Conservation (phyloP, 1,140 invertebrate species). For the Penaeus japonicus region DNA sequence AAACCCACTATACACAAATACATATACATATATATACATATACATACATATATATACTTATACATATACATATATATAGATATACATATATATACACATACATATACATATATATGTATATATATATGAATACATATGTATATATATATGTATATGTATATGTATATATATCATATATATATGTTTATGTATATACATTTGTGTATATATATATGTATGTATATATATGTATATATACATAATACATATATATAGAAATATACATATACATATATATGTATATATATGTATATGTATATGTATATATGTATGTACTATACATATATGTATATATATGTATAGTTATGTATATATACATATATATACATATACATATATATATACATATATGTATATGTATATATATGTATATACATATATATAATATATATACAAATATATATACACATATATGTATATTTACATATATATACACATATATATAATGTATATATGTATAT, state of each 20-base stretch:
- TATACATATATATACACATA: conserved; percentile 13
- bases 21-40: not conserved
- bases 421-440: no score
- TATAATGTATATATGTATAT: no score
- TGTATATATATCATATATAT: conserved; percentile 15
- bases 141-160: conserved; percentile 23
- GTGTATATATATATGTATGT: conserved; percentile 43
- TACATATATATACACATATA: no score
- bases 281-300: not conserved
- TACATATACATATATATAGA: conserved; percentile 21
- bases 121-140: conserved; percentile 23
- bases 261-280: not conserved
- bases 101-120: conserved; percentile 6
- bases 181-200: conserved; percentile 32
- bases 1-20: not conserved
- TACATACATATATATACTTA: conserved; percentile 4
- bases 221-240: not conserved
- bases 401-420: no score
- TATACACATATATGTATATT: no score
- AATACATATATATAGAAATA: not conserved
- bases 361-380: no score
- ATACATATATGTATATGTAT: no score
- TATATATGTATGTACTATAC: not conserved
- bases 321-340: no score
- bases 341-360: no score